Percentiles rank a stretch among this genome's conserved stretches.
Evolutionary conservation across 2,888 invertebrate species (phyloP).

Genomic region (Lottia scabra): DNA sequence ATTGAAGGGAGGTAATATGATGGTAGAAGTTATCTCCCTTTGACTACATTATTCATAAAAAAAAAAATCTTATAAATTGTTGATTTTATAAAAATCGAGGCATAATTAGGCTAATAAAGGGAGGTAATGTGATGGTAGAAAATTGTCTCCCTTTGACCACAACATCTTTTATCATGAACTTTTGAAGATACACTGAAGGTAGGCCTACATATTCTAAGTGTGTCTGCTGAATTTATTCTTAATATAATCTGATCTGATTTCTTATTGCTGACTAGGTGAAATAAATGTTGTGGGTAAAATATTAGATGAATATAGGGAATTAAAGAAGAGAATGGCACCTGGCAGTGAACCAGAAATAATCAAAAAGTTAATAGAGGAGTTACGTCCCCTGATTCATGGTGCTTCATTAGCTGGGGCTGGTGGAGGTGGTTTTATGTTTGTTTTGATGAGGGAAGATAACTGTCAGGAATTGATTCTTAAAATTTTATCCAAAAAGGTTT

Average conservation of each 20-base stretch:
- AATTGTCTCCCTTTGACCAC: too few species aligned
- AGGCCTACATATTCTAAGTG: too few species aligned
- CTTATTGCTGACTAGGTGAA: slow-evolving; percentile 54
- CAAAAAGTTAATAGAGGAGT: slow-evolving; percentile 56
- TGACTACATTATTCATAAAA: too few species aligned
- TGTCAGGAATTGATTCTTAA: background rate
- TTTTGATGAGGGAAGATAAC: slow-evolving; percentile 57
- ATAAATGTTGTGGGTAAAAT: slow-evolving; percentile 62
- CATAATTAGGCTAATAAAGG: too few species aligned
- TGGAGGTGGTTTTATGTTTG: slow-evolving; percentile 69
- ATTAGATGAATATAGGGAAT: slow-evolving; percentile 67
- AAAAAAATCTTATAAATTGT: too few species aligned
- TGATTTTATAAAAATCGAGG: too few species aligned
- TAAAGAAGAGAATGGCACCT: slow-evolving; percentile 70
- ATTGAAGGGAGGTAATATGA: too few species aligned
- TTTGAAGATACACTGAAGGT: too few species aligned
- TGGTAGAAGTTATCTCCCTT: too few species aligned
- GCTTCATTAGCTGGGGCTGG: slow-evolving; percentile 69
- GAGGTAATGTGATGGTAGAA: too few species aligned
- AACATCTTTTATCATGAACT: too few species aligned
- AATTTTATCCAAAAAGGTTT: background rate
- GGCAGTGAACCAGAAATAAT: slow-evolving; percentile 69
- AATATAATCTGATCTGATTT: background rate
- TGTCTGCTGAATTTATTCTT: too few species aligned
- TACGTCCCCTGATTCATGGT: slow-evolving; percentile 61